These are phyloP conservation scores for Aythya baeri DNA, from an alignment of 2,113 vertebrate species.

Conservation along the genomic window DNA sequence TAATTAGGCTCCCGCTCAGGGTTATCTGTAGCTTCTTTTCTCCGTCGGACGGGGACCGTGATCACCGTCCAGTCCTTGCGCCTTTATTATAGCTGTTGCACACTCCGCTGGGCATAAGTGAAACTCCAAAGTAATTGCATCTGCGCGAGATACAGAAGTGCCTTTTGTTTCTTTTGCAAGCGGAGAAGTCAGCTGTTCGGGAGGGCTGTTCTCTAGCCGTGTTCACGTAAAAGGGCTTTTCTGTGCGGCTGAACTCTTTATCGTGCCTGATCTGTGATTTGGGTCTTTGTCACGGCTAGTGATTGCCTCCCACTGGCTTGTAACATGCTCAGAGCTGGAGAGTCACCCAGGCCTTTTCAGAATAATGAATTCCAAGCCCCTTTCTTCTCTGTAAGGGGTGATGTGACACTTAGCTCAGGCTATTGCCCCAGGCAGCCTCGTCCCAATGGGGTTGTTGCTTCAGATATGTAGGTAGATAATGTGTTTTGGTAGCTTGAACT, in stretches of 20 bases:
- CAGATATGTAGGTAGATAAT: not conserved
- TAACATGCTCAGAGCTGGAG: not conserved
- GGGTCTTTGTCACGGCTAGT: not conserved
- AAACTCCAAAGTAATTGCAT: not conserved
- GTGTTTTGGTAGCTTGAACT: not conserved
- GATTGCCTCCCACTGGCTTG: not conserved
- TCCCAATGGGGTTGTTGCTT: not conserved
- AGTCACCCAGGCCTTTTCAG: not conserved
- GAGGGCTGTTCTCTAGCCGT: not conserved
- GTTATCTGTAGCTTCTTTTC: not conserved
- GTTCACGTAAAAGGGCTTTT: not conserved
- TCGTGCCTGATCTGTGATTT: not conserved
- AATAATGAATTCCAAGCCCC: not conserved
- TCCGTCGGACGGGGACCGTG: accelerated
- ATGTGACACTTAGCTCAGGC: not conserved
- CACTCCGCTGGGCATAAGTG: accelerated
- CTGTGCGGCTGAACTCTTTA: not conserved
- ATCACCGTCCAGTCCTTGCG: not conserved
- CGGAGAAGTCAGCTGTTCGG: not conserved
- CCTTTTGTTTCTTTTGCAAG: not conserved
- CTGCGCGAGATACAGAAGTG: not conserved
- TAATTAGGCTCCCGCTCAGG: not conserved
- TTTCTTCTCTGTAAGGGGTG: not conserved
- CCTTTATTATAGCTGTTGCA: not conserved
- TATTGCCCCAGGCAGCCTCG: not conserved